phyloP scores from a whole-genome alignment of 2,888 invertebrate genomes.

The Agrochola litura region DNA sequence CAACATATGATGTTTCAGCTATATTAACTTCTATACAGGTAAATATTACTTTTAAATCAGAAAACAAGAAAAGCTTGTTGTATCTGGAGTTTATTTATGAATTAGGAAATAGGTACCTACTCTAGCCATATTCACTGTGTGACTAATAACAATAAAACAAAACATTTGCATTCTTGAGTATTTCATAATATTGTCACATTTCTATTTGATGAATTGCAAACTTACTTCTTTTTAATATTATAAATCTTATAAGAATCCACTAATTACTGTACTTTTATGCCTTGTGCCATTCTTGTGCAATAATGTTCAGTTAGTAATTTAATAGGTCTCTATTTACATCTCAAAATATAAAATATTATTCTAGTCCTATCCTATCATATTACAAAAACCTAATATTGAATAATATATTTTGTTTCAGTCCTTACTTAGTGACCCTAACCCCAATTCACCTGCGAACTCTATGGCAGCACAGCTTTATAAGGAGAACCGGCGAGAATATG shows the following conservation, averaged over 20 bases:
- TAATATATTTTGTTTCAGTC: conserved; percentile 93
- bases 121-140: not conserved
- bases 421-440: conserved; percentile 99
- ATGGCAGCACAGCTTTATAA: conserved; percentile 99
- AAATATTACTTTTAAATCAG: conserved; percentile 68
- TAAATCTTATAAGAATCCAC: conserved; percentile 40
- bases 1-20: conserved; percentile 99
- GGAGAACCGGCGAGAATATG: conserved; percentile 99
- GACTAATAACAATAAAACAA: conserved; percentile 19
- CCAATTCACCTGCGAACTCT: conserved; percentile 99
- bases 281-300: not conserved
- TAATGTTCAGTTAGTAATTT: not conserved
- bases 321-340: not conserved
- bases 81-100: not conserved
- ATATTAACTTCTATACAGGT: conserved; percentile 99
- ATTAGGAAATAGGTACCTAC: not conserved
- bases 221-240: not conserved
- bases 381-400: not conserved
- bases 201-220: not conserved
- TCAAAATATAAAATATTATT: not conserved
- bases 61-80: not conserved
- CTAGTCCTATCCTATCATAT: not conserved
- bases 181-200: conserved; percentile 26
- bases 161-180: conserved; percentile 17
- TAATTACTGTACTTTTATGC: not conserved